Evolutionary conservation across 2,797 vertebrate species (phyloP).

Genomic region (Takifugu ocellatus): DNA sequence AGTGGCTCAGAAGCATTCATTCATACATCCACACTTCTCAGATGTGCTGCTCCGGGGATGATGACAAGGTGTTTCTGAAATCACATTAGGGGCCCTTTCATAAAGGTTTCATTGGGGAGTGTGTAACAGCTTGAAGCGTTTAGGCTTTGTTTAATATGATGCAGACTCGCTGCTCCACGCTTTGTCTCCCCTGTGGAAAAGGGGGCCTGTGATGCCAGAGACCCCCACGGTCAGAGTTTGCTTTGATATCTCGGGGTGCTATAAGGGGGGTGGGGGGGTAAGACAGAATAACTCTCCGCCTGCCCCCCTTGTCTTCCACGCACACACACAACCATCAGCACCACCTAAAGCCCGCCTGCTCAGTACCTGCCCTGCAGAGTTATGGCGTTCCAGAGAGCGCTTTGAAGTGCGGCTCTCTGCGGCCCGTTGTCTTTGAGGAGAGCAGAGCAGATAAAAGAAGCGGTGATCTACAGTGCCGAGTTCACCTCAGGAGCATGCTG

Average conservation of each 20-base stretch:
- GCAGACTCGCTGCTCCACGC: constrained; percentile 60
- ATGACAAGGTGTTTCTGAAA: constrained; percentile 82
- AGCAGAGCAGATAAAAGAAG: constrained; percentile 28
- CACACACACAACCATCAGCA: constrained; percentile 14
- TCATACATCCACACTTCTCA: constrained; percentile 55
- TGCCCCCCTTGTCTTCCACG: background rate
- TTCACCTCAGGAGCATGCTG: constrained; percentile 35
- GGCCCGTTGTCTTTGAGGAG: constrained; percentile 31
- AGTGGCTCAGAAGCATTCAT: constrained; percentile 46
- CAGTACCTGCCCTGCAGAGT: constrained; percentile 49
- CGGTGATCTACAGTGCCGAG: constrained; percentile 44
- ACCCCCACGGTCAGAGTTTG: constrained; percentile 60
- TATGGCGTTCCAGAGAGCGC: constrained; percentile 39
- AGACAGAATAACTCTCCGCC: constrained; percentile 45
- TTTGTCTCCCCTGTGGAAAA: constrained; percentile 69
- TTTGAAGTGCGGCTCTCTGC: constrained; percentile 55
- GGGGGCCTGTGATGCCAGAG: constrained; percentile 60
- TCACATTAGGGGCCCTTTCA: constrained; percentile 79
- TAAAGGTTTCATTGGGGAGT: constrained; percentile 79
- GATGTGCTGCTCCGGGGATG: constrained; percentile 47
- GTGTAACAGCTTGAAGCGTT: constrained; percentile 81
- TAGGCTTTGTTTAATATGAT: constrained; percentile 79
- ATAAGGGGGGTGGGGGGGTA: constrained; percentile 46
- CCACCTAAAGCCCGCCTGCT: constrained; percentile 20
- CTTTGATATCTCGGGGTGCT: constrained; percentile 73